phyloP scores from a whole-genome alignment of 1,140 invertebrate species.

The Drosophila micromelanica region DNA sequence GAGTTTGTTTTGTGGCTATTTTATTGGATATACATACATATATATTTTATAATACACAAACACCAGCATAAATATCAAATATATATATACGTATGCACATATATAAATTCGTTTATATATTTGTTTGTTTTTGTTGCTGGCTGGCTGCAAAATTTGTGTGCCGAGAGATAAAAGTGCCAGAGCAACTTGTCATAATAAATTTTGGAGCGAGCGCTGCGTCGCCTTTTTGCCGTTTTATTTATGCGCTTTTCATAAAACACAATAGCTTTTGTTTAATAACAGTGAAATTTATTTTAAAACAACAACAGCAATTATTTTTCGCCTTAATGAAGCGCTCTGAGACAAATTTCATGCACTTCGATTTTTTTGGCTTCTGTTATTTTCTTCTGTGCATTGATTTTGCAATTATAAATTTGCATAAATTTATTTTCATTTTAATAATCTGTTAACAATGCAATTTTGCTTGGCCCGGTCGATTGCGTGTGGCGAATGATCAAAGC shows the following conservation, averaged over 20 bases:
- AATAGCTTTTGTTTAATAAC: conserved; percentile 83
- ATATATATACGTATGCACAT: conserved; percentile 31
- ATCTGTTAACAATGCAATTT: conserved; percentile 70
- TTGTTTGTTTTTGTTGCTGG: conserved; percentile 26
- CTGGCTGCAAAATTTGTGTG: conserved; percentile 69
- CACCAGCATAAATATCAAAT: conserved; percentile 58
- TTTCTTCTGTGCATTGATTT: conserved; percentile 30
- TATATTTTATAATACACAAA: conserved; percentile 72
- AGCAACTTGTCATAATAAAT: conserved; percentile 84
- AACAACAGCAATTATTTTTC: conserved; percentile 52
- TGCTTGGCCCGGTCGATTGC: conserved; percentile 34
- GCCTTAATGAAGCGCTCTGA: conserved; percentile 68
- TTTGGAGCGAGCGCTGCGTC: conserved; percentile 58
- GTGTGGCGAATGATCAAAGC: conserved; percentile 40
- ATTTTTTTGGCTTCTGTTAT: conserved; percentile 44
- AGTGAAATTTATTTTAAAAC: conserved; percentile 72
- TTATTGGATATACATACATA: conserved; percentile 51
- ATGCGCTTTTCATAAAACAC: conserved; percentile 81
- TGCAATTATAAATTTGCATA: conserved; percentile 76
- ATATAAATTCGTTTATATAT: conserved; percentile 15
- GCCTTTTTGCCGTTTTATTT: conserved; percentile 78
- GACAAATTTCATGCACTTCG: conserved; percentile 71
- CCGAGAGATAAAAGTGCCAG: conserved; percentile 80
- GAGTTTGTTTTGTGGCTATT: conserved; percentile 77
- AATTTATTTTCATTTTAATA: conserved; percentile 80